Evolutionary conservation across 2,888 invertebrate genomes (phyloP).

Genomic region (Nematopogon swammerdamellus): DNA sequence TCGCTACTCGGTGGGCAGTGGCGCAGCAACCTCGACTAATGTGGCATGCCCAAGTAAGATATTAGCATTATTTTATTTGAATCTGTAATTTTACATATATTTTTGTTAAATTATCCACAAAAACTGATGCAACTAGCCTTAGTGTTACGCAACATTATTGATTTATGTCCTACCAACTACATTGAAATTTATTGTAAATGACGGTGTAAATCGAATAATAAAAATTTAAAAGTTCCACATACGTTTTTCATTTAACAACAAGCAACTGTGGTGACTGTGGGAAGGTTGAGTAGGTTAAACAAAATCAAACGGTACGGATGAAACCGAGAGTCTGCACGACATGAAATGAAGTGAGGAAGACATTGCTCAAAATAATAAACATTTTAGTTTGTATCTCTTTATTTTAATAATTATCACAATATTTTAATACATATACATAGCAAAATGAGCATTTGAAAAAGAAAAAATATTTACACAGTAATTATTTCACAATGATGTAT

Average conservation of each 20-base stretch:
- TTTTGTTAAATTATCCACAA: slow-evolving; percentile 54
- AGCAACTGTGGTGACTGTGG: too few relatives aligned
- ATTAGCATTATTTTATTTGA: slow-evolving; percentile 55
- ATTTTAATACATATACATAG: too few relatives aligned
- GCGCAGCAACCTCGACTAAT: slow-evolving; percentile 16
- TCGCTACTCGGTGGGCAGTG: slow-evolving; percentile 11
- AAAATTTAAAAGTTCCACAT: slow-evolving; percentile 51
- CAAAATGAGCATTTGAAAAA: too few relatives aligned
- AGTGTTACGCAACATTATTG: slow-evolving; percentile 54
- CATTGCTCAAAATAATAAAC: too few relatives aligned
- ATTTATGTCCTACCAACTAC: slow-evolving; percentile 56
- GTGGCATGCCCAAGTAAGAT: slow-evolving; percentile 49
- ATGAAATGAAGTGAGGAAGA: too few relatives aligned
- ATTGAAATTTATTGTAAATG: slow-evolving; percentile 58
- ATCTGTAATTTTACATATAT: slow-evolving; percentile 55
- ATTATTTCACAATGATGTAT: too few relatives aligned
- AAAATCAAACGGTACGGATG: too few relatives aligned
- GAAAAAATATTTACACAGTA: too few relatives aligned
- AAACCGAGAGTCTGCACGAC: too few relatives aligned
- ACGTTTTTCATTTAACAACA: slow-evolving; percentile 35
- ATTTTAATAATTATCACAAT: too few relatives aligned
- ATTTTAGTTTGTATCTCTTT: too few relatives aligned
- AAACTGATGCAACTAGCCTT: slow-evolving; percentile 56
- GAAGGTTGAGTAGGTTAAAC: too few relatives aligned
- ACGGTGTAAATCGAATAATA: slow-evolving; percentile 59